These are phyloP conservation scores for Syritta pipiens DNA, from an alignment of 2,888 invertebrate species.

Conservation along the genomic window DNA sequence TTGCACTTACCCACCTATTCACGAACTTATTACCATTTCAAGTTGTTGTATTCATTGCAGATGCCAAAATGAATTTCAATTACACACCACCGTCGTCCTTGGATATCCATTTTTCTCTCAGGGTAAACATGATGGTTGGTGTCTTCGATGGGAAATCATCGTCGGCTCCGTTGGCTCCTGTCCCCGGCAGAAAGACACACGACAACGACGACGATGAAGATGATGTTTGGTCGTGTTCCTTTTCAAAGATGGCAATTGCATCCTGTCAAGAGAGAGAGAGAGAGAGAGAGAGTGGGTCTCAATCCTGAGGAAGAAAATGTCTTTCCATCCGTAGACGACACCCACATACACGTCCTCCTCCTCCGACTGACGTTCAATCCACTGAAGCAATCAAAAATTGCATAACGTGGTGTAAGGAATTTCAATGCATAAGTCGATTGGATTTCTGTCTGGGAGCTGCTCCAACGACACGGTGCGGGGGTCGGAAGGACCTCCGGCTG, in stretches of 20 bases:
- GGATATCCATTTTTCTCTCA: background rate
- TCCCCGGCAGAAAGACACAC: conserved; percentile 54
- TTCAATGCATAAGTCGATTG: conserved; percentile 65
- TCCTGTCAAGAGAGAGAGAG: conserved; percentile 59
- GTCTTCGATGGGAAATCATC: conserved; percentile 36
- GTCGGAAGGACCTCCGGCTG: too few species aligned
- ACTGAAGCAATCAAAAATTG: conserved; percentile 66
- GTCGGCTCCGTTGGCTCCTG: conserved; percentile 45
- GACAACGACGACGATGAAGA: conserved; percentile 8
- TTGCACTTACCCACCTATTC: conserved; percentile 64
- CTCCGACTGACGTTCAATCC: conserved; percentile 42
- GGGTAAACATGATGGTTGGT: conserved; percentile 13
- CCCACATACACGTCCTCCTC: conserved; percentile 23
- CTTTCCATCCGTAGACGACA: conserved; percentile 29
- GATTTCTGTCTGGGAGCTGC: conserved; percentile 39
- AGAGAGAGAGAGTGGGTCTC: conserved; percentile 29
- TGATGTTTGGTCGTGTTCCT: conserved; percentile 25
- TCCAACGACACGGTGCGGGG: too few species aligned
- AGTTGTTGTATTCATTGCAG: conserved; percentile 58
- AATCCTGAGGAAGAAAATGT: conserved; percentile 41
- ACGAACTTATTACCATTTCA: conserved; percentile 61
- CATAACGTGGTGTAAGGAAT: conserved; percentile 66
- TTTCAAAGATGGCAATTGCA: conserved; percentile 56
- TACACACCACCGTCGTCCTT: conserved; percentile 15
- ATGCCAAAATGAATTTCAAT: conserved; percentile 66